Evolutionary conservation across 2,888 invertebrate genomes (phyloP), one percentile per base, ranked within the genome.

Genomic region (Geophilus truncorum): DNA sequence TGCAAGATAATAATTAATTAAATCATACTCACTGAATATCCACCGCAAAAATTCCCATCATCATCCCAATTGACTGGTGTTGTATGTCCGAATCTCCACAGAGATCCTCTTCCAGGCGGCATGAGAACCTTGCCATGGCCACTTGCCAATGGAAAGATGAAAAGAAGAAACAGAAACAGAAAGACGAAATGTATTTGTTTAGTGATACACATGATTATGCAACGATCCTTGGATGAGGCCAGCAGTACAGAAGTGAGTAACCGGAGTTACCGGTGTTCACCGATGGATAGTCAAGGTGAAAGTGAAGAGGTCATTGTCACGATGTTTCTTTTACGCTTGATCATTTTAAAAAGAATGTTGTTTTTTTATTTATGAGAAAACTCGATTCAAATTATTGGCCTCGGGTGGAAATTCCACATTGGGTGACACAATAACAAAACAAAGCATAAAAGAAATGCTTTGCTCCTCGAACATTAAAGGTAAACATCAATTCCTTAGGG

Each of bases 31-130:
- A 79, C 79, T 57, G 79, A 30, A 30, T 79, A 62, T 79, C 79
- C 79, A n/a, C 79, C 79, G 79, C 79, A 79, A 34, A 62, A 79
- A 23, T 79, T 79, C 25, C 57, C 62, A 57, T 62, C 62, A 57
- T 79, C 79, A 36, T 79, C 79, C 28, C 36, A 62, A 32, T 79
- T 62, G 21, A 51, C 62, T n/a, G 79, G 62, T n/a, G 36, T 57
- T 18, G 45, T 25, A 57, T 79, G 36, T 28, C 79, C 79, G 21
- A 79, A 36, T 34, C 79, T 57, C 79, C 79, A 79, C 9, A 79
- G 30, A 36, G 28, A 21, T n/a, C 79, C 79, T 62, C 79, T 23
- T 28, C 62, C 62, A 30, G 79, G 57, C 30, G 79, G 79, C 57
- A 32, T 30, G 10, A 79, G 32, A 23, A 79, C 0, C 21, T 62